These are phyloP conservation scores for Peromyscus eremicus DNA, from an alignment of 2,797 vertebrate species.

Conservation along the genomic window DNA sequence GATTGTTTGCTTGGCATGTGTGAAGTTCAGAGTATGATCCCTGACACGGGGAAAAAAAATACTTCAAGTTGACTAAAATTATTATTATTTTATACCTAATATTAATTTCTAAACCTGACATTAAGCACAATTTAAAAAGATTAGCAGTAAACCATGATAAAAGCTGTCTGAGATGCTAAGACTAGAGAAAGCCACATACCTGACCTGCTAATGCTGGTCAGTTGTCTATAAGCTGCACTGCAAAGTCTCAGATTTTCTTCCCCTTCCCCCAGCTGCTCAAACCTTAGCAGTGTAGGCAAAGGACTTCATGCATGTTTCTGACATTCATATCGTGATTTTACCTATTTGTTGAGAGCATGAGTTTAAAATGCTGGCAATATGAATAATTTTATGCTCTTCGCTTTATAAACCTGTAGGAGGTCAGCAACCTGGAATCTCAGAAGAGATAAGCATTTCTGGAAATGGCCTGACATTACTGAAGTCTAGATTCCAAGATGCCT, in stretches of 20 bases:
- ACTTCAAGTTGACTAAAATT: conserved; percentile 21
- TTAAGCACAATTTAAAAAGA: conserved; percentile 43
- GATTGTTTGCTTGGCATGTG: background rate
- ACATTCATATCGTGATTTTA: background rate
- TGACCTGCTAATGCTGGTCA: background rate
- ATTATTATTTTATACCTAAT: background rate
- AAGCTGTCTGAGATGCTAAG: background rate
- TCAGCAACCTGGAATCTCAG: background rate
- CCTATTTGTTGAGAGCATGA: background rate
- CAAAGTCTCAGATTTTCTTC: background rate
- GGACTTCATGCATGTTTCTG: background rate
- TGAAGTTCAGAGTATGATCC: background rate
- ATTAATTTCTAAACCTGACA: conserved; percentile 38
- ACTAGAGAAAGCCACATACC: background rate
- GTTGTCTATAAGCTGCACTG: background rate
- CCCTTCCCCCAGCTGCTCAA: background rate
- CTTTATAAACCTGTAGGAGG: background rate
- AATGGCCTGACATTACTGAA: background rate
- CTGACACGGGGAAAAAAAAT: background rate
- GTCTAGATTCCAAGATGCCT: background rate
- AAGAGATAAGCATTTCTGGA: background rate
- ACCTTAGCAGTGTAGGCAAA: background rate
- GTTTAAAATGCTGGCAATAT: conserved; percentile 32
- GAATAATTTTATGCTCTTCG: background rate
- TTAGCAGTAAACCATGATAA: background rate